Percentiles rank a stretch among this genome's conserved stretches.
These are phyloP conservation scores for Adelges cooleyi DNA, from an alignment of 1,140 invertebrate genomes.

Conservation along the genomic window DNA sequence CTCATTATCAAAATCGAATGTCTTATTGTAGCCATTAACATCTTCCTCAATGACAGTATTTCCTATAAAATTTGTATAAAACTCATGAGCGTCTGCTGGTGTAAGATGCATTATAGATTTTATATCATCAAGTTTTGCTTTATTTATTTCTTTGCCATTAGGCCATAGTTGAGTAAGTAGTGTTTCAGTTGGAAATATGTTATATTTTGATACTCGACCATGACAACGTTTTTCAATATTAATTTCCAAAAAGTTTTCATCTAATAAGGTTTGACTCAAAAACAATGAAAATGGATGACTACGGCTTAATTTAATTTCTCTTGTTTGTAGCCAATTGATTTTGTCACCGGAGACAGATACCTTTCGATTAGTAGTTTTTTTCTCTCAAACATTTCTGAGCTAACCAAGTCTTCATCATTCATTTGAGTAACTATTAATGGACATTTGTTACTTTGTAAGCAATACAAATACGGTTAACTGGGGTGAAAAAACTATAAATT, in stretches of 20 bases:
- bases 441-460: slow-evolving; percentile 33
- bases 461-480: too few species aligned
- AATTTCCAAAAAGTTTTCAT: slow-evolving; percentile 13
- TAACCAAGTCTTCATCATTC: slow-evolving; percentile 2
- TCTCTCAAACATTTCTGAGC: slow-evolving; percentile 4
- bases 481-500: too few species aligned
- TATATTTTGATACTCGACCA: not conserved
- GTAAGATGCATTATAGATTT: slow-evolving; percentile 26
- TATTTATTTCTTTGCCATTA: slow-evolving; percentile 26
- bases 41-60: slow-evolving; percentile 15
- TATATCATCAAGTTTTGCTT: slow-evolving; percentile 22
- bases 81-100: slow-evolving; percentile 23
- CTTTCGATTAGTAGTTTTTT: slow-evolving; percentile 19
- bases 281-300: slow-evolving; percentile 8
- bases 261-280: not conserved
- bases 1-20: slow-evolving; percentile 4
- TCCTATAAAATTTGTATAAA: slow-evolving; percentile 25
- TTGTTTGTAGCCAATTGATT: slow-evolving; percentile 15
- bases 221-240: slow-evolving; percentile 12
- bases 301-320: slow-evolving; percentile 20
- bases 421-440: slow-evolving; percentile 29
- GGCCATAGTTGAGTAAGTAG: slow-evolving; percentile 21
- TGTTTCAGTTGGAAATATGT: not conserved
- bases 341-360: slow-evolving; percentile 7
- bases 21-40: slow-evolving; percentile 25